Percentiles rank a stretch among this genome's conserved stretches.
phyloP scores from a whole-genome alignment of 2,113 vertebrate genomes.

The Oceanites oceanicus region DNA sequence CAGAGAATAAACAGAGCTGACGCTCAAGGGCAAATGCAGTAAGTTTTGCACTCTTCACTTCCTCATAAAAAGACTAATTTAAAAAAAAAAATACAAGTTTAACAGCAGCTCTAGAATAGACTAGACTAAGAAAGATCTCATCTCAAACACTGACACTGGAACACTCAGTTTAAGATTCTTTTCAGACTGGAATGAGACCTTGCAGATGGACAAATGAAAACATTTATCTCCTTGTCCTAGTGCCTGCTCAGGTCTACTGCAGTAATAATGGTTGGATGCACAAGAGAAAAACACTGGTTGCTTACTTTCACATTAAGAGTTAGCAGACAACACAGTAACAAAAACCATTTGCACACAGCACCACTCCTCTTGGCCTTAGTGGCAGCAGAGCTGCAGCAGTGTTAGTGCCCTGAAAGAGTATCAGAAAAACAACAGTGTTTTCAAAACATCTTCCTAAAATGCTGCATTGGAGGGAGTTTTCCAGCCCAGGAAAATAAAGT shows the following conservation, averaged over 20 bases:
- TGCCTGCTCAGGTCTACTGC: not conserved
- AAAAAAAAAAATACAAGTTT: not conserved
- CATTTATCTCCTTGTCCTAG: not conserved
- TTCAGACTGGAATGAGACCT: not conserved
- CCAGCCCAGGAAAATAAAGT: not conserved
- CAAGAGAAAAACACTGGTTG: not conserved
- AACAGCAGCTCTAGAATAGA: not conserved
- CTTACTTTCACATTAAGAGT: not conserved
- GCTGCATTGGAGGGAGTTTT: not conserved
- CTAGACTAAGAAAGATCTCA: not conserved
- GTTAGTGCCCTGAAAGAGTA: not conserved
- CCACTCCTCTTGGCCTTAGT: not conserved
- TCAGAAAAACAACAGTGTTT: not conserved
- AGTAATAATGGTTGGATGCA: not conserved
- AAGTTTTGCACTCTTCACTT: not conserved
- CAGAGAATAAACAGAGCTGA: not conserved
- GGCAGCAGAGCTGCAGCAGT: not conserved
- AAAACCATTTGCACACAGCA: not conserved
- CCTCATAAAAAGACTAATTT: not conserved
- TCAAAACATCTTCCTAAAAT: not conserved
- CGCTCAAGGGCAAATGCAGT: not conserved
- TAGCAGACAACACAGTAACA: not conserved
- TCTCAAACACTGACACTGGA: not conserved
- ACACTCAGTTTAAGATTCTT: not conserved
- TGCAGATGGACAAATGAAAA: conserved; percentile 11